Base-by-base conservation (phyloP, 30 jellyfish, hydroid and myxozoan species). In the Morbakka virulenta region DNA sequence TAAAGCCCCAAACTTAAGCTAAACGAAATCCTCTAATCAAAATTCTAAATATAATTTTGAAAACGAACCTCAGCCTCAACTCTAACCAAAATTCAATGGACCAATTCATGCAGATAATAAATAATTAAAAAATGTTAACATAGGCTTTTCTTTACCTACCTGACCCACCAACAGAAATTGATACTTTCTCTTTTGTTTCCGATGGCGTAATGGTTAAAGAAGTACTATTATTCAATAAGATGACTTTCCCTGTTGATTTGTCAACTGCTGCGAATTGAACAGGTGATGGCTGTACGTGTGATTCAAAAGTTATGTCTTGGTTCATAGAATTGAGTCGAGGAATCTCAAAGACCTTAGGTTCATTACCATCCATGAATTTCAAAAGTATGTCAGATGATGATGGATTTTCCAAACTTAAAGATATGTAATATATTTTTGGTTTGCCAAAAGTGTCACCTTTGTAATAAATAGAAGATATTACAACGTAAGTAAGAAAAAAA, bases 221-320 rank as follows among this genome's bases (percentile, higher is more conserved):
- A 22, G 66, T 84, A 13, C 47, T 34, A 23, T 90, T 93, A 73
- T 90, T 90, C 87, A 90, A 66, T 33, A 24, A 27, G 35, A 81
- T 77, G 17, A 62, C 41, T 2, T 50, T 76, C 1, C 83, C 71
- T 25, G 98, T 90, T 24, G 76, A 85, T 61, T 84, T 79, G 47
- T 76, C 87, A 41, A 50, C 79, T 0, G 98, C 98, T 69, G 63
- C 62, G 79, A 90, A 90, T 23, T 67, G 83, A 32, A 90, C 74
- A 4, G 96, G 81, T 23, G 66, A 50, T 2, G 98, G 98, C 6
- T 17, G 64, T 9, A 84, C 50, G 1, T 78, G 11, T 11, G 88
- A 87, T 1, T 83, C 85, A 4, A 90, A 76, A 24, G 82, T 74
- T 36, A 78, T 80, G 32, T 90, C 96, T 29, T 77, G 85, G 2